phyloP scores from a whole-genome alignment of 1,140 invertebrate species.

The Brachionus rotundiformis region DNA sequence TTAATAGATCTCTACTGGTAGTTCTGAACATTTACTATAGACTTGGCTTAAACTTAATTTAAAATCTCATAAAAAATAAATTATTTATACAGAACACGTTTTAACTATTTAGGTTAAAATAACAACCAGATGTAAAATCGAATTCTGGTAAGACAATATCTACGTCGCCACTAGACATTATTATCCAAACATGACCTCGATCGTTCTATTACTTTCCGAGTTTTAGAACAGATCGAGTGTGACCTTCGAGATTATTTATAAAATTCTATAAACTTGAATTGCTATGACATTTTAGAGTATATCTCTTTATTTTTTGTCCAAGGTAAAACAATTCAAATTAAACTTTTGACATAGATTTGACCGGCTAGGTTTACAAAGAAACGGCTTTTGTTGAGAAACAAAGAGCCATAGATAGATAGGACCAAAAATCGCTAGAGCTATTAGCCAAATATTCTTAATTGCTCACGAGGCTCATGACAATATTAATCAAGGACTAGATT shows the following conservation, averaged over 20 bases:
- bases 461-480: not conserved
- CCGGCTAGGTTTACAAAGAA: not conserved
- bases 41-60: too few species aligned
- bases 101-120: not conserved
- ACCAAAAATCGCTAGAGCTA: not conserved
- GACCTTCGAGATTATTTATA: constrained; percentile 1
- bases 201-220: not conserved
- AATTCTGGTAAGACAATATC: not conserved
- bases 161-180: not conserved
- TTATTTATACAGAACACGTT: not conserved
- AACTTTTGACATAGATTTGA: constrained; percentile 2
- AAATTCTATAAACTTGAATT: constrained; percentile 1
- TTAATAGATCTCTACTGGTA: not conserved
- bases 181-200: constrained; percentile 6
- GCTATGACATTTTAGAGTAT: not conserved
- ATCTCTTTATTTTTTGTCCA: not conserved
- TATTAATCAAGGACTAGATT: not conserved
- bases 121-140: not conserved
- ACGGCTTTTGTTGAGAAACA: not conserved
- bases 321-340: not conserved
- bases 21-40: too few species aligned
- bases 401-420: not conserved
- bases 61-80: too few species aligned
- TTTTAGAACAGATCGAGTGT: not conserved
- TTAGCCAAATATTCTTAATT: constrained; percentile 11